A percentile compares a stretch with the other conserved stretches of the same genome.
These are phyloP conservation scores for Chlamydotis undulata DNA, from an alignment of 2,113 vertebrate species.

Conservation along the genomic window DNA sequence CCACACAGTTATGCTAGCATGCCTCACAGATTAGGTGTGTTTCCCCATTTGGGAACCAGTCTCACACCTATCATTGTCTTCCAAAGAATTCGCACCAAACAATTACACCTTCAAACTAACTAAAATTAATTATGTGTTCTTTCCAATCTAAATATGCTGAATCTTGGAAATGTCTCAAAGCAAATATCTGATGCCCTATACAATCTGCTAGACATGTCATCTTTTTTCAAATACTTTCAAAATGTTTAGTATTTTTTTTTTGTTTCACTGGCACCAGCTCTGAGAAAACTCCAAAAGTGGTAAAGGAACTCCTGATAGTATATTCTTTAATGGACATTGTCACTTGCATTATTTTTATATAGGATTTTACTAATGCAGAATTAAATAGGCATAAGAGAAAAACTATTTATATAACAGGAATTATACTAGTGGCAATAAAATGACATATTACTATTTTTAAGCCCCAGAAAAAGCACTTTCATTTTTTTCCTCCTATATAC, in stretches of 20 bases:
- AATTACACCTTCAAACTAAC: background rate
- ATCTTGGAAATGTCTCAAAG: background rate
- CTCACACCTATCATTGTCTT: background rate
- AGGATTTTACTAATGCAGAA: background rate
- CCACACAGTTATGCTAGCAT: background rate
- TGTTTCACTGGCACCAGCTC: background rate
- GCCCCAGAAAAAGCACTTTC: background rate
- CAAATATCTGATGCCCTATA: background rate
- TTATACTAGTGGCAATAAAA: background rate
- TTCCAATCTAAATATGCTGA: background rate
- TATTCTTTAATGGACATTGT: background rate
- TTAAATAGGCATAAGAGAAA: background rate
- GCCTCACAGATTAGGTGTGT: background rate
- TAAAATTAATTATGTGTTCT: background rate
- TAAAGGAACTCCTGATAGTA: background rate
- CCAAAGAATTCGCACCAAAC: background rate
- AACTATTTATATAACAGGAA: background rate
- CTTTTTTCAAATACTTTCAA: background rate
- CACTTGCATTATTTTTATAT: background rate
- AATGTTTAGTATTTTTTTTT: fast-evolving
- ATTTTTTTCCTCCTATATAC: background rate
- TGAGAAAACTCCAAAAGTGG: background rate
- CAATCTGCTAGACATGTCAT: background rate
- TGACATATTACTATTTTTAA: background rate
- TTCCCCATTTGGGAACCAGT: background rate